phyloP scores from a whole-genome alignment of 2,888 invertebrate species.

The Philonicus albiceps region DNA sequence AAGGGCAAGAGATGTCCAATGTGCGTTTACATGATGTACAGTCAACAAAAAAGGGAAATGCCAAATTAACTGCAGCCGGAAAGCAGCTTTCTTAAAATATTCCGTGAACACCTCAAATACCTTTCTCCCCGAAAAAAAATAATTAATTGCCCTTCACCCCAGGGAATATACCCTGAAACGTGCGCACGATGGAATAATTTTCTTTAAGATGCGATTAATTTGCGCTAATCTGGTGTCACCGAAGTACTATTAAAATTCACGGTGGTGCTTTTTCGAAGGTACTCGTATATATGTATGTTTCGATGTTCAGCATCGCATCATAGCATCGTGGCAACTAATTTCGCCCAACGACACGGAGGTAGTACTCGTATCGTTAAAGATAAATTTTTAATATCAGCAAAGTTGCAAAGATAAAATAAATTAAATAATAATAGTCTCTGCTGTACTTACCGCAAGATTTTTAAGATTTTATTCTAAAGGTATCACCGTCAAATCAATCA shows the following conservation, averaged over 20 bases:
- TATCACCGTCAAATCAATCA: background rate
- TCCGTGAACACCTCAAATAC: background rate
- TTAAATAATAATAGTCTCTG: background rate
- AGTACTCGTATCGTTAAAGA: background rate
- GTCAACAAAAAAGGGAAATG: background rate
- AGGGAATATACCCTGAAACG: background rate
- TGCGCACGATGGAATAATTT: background rate
- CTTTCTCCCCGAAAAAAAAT: background rate
- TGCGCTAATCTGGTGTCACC: background rate
- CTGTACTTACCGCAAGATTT: background rate
- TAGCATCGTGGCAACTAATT: background rate
- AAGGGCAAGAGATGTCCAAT: background rate
- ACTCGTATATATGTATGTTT: background rate
- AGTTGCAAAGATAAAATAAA: background rate
- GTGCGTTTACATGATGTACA: background rate
- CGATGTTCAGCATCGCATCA: too few species aligned
- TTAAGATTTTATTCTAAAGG: background rate
- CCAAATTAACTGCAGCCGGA: background rate
- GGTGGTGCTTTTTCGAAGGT: background rate
- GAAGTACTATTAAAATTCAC: background rate
- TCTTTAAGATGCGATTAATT: background rate
- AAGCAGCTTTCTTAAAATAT: background rate
- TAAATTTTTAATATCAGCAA: background rate
- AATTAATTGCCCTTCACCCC: background rate
- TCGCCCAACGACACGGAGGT: background rate